These are phyloP conservation scores for Nephrotoma appendiculata DNA, from an alignment of 2,888 invertebrate species.

Conservation along the genomic window DNA sequence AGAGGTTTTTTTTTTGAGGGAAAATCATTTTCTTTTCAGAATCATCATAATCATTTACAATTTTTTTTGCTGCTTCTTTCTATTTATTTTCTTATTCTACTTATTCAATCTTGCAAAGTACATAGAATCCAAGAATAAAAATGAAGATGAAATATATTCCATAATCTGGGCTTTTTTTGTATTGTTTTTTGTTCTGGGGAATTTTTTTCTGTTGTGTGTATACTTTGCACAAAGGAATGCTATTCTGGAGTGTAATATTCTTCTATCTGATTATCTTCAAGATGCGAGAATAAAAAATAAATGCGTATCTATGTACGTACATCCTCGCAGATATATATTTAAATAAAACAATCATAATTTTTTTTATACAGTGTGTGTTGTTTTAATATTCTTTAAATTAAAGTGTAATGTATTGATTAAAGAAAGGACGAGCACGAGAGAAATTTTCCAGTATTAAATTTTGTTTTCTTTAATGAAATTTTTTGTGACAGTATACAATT, in stretches of 20 bases:
- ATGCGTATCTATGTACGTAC: neutral
- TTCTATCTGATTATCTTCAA: neutral
- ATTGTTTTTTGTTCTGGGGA: neutral
- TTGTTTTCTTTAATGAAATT: neutral
- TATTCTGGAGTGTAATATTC: neutral
- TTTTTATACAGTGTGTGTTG: neutral
- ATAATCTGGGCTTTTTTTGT: neutral
- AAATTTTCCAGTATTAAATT: neutral
- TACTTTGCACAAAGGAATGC: neutral
- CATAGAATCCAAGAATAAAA: neutral
- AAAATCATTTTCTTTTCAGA: neutral
- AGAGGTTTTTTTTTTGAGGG: neutral
- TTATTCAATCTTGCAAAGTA: neutral
- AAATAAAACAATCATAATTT: neutral
- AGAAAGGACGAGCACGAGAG: neutral
- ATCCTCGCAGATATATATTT: neutral
- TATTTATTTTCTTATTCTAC: neutral
- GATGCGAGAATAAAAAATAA: neutral
- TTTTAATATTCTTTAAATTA: neutral
- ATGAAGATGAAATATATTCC: neutral
- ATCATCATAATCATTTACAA: neutral
- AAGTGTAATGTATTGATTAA: neutral
- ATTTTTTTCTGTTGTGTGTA: neutral
- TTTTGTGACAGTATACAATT: neutral
- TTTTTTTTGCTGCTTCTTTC: neutral